Conservation (phyloP, 2,113 vertebrate species). For the Tragelaphus imberbis region DNA sequence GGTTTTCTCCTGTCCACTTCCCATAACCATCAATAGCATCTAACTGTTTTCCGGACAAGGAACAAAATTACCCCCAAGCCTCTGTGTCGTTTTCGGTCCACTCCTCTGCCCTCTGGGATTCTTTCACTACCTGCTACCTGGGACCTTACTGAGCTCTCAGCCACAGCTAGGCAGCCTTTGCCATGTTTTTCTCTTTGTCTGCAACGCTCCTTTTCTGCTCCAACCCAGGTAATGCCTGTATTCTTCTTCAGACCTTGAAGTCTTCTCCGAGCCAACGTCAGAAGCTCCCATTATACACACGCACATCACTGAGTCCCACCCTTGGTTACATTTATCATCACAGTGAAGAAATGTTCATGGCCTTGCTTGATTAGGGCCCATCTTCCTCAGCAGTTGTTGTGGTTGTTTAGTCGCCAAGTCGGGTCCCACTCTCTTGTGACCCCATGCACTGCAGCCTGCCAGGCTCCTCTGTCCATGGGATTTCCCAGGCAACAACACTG, state of each 20-base stretch:
- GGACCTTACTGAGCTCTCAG: neutral
- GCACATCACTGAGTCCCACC: rapidly evolving
- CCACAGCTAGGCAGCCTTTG: neutral
- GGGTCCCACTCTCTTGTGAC: neutral
- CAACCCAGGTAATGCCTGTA: neutral
- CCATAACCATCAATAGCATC: neutral
- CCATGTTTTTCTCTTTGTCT: rapidly evolving
- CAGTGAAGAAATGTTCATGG: neutral
- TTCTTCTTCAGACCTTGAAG: neutral
- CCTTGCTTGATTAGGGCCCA: no score
- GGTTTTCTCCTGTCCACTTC: no score
- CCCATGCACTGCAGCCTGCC: neutral
- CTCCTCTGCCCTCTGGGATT: neutral
- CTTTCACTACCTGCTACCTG: neutral
- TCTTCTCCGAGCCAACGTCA: neutral
- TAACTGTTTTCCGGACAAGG: neutral
- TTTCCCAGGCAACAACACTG: neutral
- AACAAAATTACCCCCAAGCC: neutral
- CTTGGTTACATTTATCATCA: no score
- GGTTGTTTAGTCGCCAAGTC: neutral
- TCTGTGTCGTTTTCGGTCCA: no score
- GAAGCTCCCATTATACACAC: no score
- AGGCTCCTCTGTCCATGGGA: neutral
- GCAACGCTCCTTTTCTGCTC: neutral
- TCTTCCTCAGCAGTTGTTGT: neutral